Evolutionary conservation across 1,140 invertebrate genomes (phyloP), one percentile per base, ranked within the genome.

Genomic region (Drosophila bocqueti): DNA sequence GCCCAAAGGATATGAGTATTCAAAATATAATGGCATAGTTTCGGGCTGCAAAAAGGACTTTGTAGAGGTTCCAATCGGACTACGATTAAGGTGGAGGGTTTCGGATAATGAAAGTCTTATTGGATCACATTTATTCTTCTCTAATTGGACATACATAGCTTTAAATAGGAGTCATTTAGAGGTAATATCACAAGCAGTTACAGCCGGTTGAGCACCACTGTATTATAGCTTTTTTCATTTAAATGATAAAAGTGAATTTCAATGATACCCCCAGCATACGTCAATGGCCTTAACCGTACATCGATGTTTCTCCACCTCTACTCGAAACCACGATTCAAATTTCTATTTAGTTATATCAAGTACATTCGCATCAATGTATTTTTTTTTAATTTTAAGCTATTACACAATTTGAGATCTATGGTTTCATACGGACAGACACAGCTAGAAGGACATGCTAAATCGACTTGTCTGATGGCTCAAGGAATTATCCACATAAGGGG

Each of bases 1-100:
- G 50, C 11, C 36, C 3, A 21, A 24, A 21, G 29, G 24, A 34
- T 18, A 10, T 5, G 15, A 8, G 8, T 24, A 7, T 36, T 24
- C 42, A 61, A 72, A 29, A 40, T 58, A 36, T 34, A 29, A 40
- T 63, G 36, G 83, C 71, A 82, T 86, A 82, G 64, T 79, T 79
- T 68, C 11, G 13, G 24, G 83, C 69, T 34, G 50, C n/a, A 34
- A 13, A 11, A 34, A 52, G 49, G 26, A 2, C 5, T 18, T 16
- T 34, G n/a, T 1, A 13, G 29, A n/a, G 21, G 0, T 38, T 38
- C 3, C 2, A 55, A 55, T 3, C 15, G 11, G 8, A n/a, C 21
- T 11, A 10, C 9, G 9, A n/a, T 16, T 55, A 34, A 24, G 34
- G 40, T 55, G 8, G 2, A n/a, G 5, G 54, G 54, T 26, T n/a